A percentile compares a stretch with the other conserved stretches of the same genome.
Evolutionary conservation across 2,113 vertebrate species (phyloP).

Genomic region (Natator depressus): DNA sequence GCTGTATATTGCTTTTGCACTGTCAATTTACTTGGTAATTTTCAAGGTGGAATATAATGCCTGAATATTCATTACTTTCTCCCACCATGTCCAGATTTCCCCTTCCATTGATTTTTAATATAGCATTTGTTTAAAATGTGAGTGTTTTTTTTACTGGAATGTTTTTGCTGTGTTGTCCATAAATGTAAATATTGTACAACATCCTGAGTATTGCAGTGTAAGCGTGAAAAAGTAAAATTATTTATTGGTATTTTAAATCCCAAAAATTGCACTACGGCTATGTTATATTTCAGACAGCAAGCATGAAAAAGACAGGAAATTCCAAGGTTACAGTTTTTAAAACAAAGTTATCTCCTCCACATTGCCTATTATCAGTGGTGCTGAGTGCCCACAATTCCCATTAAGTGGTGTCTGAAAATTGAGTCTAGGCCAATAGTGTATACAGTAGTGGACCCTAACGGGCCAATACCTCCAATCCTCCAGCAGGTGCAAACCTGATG

Average conservation of each 20-base stretch:
- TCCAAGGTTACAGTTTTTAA: background rate
- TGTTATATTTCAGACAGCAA: background rate
- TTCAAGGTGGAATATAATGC: background rate
- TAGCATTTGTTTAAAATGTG: background rate
- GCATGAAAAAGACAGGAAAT: background rate
- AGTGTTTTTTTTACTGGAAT: background rate
- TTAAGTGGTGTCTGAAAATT: background rate
- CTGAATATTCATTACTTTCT: background rate
- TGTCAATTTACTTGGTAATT: background rate
- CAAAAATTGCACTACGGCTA: background rate
- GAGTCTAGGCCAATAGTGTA: background rate
- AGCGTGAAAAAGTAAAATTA: background rate
- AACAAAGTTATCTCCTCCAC: background rate
- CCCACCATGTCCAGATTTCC: background rate
- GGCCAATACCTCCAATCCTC: background rate
- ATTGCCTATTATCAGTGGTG: background rate
- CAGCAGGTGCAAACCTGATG: background rate
- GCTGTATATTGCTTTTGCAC: slow-evolving; percentile 1
- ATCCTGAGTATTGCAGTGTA: background rate
- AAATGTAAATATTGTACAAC: background rate
- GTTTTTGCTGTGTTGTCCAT: background rate
- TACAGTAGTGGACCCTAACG: background rate
- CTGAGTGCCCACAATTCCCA: background rate
- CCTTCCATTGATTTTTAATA: background rate
- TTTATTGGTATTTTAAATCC: background rate